phyloP scores from a whole-genome alignment of 2,113 vertebrate species.

The Thamnaconus septentrionalis region DNA sequence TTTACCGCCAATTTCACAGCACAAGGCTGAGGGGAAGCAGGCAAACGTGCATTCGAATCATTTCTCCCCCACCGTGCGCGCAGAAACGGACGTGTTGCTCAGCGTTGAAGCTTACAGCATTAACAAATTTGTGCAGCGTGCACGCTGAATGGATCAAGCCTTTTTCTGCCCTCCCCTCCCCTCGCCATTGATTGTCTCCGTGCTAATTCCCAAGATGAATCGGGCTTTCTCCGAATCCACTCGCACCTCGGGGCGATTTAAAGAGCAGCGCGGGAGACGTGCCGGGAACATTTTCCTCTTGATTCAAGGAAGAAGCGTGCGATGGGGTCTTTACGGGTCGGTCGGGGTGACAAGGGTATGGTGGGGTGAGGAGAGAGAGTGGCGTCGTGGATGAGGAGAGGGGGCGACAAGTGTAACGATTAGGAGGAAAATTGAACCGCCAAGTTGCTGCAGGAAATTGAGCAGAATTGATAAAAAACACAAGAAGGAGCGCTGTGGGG shows the following conservation, averaged over 20 bases:
- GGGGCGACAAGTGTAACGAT: too few relatives aligned
- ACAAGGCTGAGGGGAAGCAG: background rate
- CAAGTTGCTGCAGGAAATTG: too few relatives aligned
- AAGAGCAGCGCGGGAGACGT: constrained; percentile 3
- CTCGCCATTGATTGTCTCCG: constrained; percentile 29
- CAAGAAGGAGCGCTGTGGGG: too few relatives aligned
- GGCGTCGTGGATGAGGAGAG: too few relatives aligned
- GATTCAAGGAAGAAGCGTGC: constrained; percentile 10
- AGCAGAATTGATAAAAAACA: too few relatives aligned
- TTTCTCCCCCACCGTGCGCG: too few relatives aligned
- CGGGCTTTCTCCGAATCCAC: constrained; percentile 12
- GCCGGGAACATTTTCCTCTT: constrained; percentile 13
- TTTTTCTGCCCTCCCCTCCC: constrained; percentile 13
- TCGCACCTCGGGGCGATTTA: constrained; percentile 16
- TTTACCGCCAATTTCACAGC: constrained; percentile 41
- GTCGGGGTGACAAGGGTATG: constrained; percentile 3
- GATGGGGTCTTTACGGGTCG: constrained; percentile 1
- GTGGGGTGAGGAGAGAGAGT: constrained; percentile 8
- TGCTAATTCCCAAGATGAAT: constrained; percentile 33
- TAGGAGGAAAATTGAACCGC: too few relatives aligned
- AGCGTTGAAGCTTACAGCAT: constrained; percentile 16
- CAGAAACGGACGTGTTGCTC: too few relatives aligned
- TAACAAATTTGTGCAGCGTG: constrained; percentile 29
- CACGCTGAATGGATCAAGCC: constrained; percentile 26
- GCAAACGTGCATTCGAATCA: too few relatives aligned